Conservation (phyloP, 2,113 vertebrate genomes). For the Gallinago media region DNA sequence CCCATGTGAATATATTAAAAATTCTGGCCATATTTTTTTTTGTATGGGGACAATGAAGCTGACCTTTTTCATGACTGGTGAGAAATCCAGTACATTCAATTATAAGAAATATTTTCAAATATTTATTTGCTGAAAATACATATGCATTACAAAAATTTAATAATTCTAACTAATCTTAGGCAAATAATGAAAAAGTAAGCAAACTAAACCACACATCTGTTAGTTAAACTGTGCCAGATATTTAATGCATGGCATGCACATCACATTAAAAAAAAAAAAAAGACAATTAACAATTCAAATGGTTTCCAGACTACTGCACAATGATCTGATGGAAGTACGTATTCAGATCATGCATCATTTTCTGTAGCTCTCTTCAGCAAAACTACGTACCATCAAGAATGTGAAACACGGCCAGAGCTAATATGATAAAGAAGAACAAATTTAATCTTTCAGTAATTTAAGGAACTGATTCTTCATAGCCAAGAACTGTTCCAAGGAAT, state of each 20-base stretch:
- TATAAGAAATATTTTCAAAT: neutral
- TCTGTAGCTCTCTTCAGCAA: neutral
- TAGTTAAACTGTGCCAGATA: neutral
- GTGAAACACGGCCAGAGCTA: neutral
- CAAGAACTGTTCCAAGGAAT: neutral
- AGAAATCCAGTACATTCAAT: neutral
- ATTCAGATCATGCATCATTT: neutral
- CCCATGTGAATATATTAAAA: neutral
- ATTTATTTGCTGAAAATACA: neutral
- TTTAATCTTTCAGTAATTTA: neutral
- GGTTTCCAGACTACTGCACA: neutral
- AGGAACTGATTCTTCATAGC: neutral
- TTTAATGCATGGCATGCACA: neutral
- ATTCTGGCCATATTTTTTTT: neutral
- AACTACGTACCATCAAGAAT: neutral
- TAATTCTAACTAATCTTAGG: neutral
- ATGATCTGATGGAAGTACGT: neutral
- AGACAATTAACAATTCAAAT: conserved; percentile 2
- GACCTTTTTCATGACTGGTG: neutral
- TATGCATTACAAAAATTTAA: neutral
- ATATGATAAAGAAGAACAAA: neutral
- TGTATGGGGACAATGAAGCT: neutral
- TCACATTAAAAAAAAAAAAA: neutral
- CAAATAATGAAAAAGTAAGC: neutral
- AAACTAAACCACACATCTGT: neutral